Evolutionary conservation across 2,888 invertebrate genomes (phyloP), one percentile per base, ranked within the genome.

Genomic region (Drosophila robusta): DNA sequence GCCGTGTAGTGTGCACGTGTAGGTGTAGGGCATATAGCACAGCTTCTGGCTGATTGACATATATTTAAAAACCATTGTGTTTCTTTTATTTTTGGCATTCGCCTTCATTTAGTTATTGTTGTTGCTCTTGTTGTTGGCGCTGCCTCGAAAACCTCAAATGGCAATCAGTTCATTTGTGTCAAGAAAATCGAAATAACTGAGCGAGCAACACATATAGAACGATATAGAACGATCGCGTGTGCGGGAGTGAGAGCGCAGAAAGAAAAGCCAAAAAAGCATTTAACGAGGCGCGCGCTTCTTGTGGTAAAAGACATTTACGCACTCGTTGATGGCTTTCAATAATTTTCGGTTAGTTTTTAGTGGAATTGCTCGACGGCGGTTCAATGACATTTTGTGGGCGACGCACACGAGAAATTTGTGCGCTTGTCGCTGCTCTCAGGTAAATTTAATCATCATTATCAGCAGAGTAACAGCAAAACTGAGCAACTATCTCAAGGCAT

Each of bases 381-480:
- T 84, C 84, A 88, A 80, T 83, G 88, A 82, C 84, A 71, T 61
- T 78, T 67, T 41, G 65, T 44, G 52, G 47, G 69, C 67, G 81
- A 69, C 65, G n/a, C n/a, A 78, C 56, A 70, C 54, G 67, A 62
- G 58, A 46, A 11, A n/a, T 29, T 29, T 2, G 29, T 36, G 11
- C 52, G 57, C 50, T 68, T 44, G 57, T 64, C 63, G 78, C 50
- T 64, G 62, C 56, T 63, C 41, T 45, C 69, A 72, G 70, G 77
- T 71, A 75, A 71, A 80, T 88, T 82, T 75, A 82, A 84, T 88
- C 88, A 84, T 86, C 69, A 84, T 74, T 80, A 75, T 80, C 86
- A 71, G 71, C 56, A 36, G 52, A 51, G 46, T 22, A 51, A 36
- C 24, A 29, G 16, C 34, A 47, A 41, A 29, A 38, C 9, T 9